Evolutionary conservation across 2,888 invertebrate species (phyloP).

Genomic region (Fabriciana adippe): DNA sequence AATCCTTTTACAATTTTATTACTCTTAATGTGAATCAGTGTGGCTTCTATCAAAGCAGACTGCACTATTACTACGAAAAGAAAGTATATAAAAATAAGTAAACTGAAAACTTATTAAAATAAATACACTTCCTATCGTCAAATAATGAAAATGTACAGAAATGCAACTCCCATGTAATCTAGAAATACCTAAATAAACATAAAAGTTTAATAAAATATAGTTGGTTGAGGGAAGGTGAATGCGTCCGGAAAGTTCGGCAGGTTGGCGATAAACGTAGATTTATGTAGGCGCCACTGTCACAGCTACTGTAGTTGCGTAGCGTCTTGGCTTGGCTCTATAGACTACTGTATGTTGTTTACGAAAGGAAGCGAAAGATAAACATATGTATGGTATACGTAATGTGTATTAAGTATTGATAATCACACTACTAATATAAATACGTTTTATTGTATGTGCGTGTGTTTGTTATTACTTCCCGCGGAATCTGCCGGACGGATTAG

Average conservation of each 20-base stretch:
- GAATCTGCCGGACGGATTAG: too few relatives aligned
- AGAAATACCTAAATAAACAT: slow-evolving; percentile 2
- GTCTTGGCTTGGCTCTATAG: background rate
- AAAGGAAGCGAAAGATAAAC: background rate
- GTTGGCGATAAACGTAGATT: slow-evolving; percentile 71
- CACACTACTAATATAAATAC: background rate
- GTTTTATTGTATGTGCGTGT: background rate
- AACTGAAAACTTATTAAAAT: background rate
- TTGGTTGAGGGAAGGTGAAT: slow-evolving; percentile 61
- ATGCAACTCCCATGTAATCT: background rate
- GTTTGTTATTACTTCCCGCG: too few relatives aligned
- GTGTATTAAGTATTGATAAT: too few relatives aligned
- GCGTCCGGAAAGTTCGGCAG: slow-evolving; percentile 75
- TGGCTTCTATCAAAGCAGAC: too few relatives aligned
- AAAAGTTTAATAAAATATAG: slow-evolving; percentile 76
- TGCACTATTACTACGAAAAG: too few relatives aligned
- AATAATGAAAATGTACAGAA: too few relatives aligned
- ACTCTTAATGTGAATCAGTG: too few relatives aligned
- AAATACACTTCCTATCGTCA: background rate
- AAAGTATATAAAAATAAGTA: too few relatives aligned
- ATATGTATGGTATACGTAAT: background rate
- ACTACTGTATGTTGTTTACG: slow-evolving; percentile 4
- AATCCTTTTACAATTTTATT: too few relatives aligned
- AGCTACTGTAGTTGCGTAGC: slow-evolving; percentile 14
- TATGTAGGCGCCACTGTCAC: slow-evolving; percentile 50